Conservation (phyloP, 2,797 vertebrate species). For the Natrix natrix region DNA sequence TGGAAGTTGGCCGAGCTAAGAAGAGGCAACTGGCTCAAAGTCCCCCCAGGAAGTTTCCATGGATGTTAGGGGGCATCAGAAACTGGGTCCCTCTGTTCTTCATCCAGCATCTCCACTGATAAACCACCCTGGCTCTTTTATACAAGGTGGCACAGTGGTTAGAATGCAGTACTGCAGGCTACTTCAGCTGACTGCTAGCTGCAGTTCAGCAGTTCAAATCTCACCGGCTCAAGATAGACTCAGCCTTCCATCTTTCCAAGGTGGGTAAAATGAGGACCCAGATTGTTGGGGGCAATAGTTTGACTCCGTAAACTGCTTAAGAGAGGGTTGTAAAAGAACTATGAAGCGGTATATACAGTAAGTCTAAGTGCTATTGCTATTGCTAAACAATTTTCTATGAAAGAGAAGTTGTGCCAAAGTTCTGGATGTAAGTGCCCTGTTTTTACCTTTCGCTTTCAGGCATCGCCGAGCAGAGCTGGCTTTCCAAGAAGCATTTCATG, state of each 20-base stretch:
- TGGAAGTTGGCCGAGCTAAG: background rate
- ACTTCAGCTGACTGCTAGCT: too few species aligned
- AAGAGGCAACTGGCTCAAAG: background rate
- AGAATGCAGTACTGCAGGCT: too few species aligned
- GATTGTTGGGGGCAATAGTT: too few species aligned
- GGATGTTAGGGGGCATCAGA: background rate
- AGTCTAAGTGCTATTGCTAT: too few species aligned
- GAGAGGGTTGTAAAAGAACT: too few species aligned
- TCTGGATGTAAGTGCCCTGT: background rate
- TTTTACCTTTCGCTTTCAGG: slow-evolving; percentile 61
- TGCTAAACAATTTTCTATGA: background rate
- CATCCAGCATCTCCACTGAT: background rate
- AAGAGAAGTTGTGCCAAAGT: background rate
- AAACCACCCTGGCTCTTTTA: background rate
- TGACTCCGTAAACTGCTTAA: too few species aligned
- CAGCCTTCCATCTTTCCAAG: too few species aligned
- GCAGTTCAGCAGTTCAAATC: too few species aligned
- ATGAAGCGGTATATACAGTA: too few species aligned
- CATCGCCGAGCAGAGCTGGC: slow-evolving; percentile 45
- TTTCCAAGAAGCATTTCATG: slow-evolving; percentile 82
- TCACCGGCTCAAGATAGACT: too few species aligned
- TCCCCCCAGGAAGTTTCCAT: background rate
- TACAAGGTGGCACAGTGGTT: too few species aligned
- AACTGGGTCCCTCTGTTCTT: background rate
- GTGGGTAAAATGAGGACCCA: too few species aligned